phyloP scores from a whole-genome alignment of 2,888 invertebrate genomes.

The Drosophila kokeensis region DNA sequence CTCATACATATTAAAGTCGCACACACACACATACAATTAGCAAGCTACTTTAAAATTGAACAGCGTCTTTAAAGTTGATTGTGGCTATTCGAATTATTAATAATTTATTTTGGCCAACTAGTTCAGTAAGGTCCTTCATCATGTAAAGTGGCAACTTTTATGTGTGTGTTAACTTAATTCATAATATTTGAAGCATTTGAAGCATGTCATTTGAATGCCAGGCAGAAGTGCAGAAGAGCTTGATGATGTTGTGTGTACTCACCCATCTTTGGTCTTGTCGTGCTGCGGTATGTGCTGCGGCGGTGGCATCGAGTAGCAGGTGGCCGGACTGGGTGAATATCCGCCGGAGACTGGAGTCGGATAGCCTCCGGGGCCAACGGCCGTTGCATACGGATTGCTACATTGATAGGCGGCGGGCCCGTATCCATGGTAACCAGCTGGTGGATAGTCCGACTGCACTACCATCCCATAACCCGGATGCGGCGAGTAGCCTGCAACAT shows the following conservation, averaged over 20 bases:
- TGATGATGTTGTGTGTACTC: constrained; percentile 59
- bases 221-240: not conserved
- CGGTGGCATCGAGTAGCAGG: constrained; percentile 95
- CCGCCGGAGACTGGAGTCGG: constrained; percentile 90
- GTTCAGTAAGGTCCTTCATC: not conserved
- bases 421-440: constrained; percentile 90
- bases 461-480: constrained; percentile 94
- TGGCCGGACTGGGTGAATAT: constrained; percentile 89
- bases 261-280: constrained; percentile 88
- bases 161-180: not conserved
- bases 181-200: not conserved
- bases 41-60: not conserved
- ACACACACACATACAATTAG: constrained; percentile 25
- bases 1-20: constrained; percentile 71
- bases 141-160: not conserved
- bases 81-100: not conserved
- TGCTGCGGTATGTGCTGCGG: constrained; percentile 91
- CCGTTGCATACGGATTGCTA: constrained; percentile 85
- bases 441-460: constrained; percentile 92
- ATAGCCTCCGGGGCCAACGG: constrained; percentile 86
- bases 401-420: constrained; percentile 88
- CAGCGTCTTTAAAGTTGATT: not conserved
- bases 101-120: not conserved
- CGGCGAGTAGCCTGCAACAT: constrained; percentile 91
- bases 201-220: not conserved